Base-by-base conservation (phyloP, 2,888 invertebrate genomes). In the Caenorhabditis panamensis region DNA sequence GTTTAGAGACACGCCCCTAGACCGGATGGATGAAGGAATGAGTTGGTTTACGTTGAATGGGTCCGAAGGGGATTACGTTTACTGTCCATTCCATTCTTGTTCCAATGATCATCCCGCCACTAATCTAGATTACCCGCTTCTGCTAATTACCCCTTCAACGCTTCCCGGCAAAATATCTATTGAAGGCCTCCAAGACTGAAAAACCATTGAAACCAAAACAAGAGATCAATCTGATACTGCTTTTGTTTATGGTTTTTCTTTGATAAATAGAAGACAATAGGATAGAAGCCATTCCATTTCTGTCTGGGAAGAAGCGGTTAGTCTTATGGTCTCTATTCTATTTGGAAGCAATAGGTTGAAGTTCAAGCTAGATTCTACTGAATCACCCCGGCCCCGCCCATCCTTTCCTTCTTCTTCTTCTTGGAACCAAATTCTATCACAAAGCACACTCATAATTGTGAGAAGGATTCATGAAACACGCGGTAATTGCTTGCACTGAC, bases 401-500 rank as follows among this genome's bases (percentile, higher is more conserved):
- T 53, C 28, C 59, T 41, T 18, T 37, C 58, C 22, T 59, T 36
- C 31, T 58, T 31, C 18, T 24, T 59, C 9, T 47, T 22, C 61
- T 11, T 44, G 18, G 6, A 31, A 31, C 31, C 31, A 31, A 31
- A 31, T 47, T 31, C 28, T 44, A 67, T 44, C 56, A 67, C 56
- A 67, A 36, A 67, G 56, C 44, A 56, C 41, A 28, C 22, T 41
- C 11, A 56, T 67, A 67, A 67, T 67, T 67, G 56, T 44, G 67
- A 56, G 41, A 41, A 31, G 31, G 31, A 16, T 41, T 6, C 41
- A 67, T 67, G 67, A 67, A 67, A 67, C 56, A 67, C 51, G n/a
- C 24, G 53, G 37, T 67, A 67, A 67, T 67, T 67, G 67, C 44
- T 28, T 53, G 51, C 49, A 36, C 56, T 67, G 67, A 67, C 67